Percentiles rank a stretch among this genome's conserved stretches.
Conservation (phyloP, 53 echinoderm and acorn worm species). For the Apostichopus leukothele region DNA sequence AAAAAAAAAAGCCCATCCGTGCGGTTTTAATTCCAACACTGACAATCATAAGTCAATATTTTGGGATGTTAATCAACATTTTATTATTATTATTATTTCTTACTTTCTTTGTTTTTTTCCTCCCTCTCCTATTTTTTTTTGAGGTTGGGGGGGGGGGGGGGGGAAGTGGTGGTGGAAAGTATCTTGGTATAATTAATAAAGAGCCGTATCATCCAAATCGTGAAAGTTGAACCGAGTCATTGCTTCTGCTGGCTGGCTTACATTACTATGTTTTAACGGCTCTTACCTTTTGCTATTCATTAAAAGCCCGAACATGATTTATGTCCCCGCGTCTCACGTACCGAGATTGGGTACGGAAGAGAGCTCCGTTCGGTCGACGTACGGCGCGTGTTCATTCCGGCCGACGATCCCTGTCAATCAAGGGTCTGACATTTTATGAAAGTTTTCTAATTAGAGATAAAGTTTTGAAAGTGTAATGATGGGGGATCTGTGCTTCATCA, state of each 20-base stretch:
- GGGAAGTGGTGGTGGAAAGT: neutral
- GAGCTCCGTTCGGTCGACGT: neutral
- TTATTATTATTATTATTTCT: neutral
- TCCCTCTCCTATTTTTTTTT: neutral
- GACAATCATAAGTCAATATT: constrained; percentile 7
- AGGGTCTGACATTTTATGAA: neutral
- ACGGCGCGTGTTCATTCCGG: neutral
- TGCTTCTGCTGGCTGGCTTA: no score
- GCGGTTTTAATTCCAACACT: neutral
- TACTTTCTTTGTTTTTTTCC: neutral
- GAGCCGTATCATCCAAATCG: neutral
- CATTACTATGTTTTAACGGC: no score
- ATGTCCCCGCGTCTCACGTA: neutral
- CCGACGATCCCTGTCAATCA: neutral
- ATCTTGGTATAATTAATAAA: neutral
- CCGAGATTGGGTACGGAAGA: neutral
- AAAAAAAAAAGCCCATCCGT: neutral
- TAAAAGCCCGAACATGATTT: no score
- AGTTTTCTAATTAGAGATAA: constrained; percentile 2
- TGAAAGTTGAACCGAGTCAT: neutral
- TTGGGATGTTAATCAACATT: neutral
- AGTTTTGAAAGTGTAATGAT: neutral
- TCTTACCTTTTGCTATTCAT: no score
- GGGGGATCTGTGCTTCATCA: neutral
- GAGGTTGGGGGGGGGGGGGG: neutral